Conservation (phyloP, 2,113 vertebrate species). For the Scatophagus argus region DNA sequence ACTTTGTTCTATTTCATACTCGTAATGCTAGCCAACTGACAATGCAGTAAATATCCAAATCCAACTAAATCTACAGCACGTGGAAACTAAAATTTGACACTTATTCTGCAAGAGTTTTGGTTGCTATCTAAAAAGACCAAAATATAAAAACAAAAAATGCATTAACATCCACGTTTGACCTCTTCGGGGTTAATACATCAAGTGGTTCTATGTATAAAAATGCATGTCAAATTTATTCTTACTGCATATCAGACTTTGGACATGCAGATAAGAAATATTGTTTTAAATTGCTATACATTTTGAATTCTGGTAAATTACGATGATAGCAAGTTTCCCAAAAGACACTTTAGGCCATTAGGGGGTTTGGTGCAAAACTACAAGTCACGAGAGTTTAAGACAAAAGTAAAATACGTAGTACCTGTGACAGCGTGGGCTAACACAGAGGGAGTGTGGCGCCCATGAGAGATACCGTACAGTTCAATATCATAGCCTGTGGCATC, state of each 20-base stretch:
- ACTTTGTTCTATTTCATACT: too few species aligned
- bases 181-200: background rate
- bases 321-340: background rate
- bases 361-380: background rate
- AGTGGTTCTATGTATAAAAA: background rate
- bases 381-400: conserved; percentile 20
- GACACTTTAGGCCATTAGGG: background rate
- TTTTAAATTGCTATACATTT: background rate
- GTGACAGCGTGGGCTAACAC: conserved; percentile 77
- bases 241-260: background rate
- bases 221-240: conserved; percentile 38
- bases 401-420: conserved; percentile 82
- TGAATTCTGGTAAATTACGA: background rate
- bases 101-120: background rate
- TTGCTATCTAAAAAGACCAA: background rate
- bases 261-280: background rate
- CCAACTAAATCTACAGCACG: background rate
- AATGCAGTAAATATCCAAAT: too few species aligned
- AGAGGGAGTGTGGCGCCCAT: conserved; percentile 79
- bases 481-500: conserved; percentile 83
- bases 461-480: conserved; percentile 82
- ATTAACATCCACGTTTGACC: background rate
- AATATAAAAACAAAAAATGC: background rate
- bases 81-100: background rate
- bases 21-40: too few species aligned